Percentiles rank a stretch among this genome's conserved stretches.
These are phyloP conservation scores for Metalampra italica DNA, from an alignment of 2,888 invertebrate genomes.

Conservation along the genomic window DNA sequence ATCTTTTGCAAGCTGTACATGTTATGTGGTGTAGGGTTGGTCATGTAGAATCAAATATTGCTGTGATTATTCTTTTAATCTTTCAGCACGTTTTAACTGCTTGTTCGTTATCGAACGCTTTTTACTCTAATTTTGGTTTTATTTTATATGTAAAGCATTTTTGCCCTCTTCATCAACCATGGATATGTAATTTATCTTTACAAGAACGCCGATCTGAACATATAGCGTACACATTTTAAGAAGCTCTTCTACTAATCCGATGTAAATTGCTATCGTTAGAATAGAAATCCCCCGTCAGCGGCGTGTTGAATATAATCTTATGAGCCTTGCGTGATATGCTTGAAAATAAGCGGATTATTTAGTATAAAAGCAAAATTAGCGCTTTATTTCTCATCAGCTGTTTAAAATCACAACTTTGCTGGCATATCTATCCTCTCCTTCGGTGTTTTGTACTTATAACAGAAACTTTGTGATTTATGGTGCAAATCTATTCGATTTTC, in stretches of 20 bases:
- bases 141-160: too few species aligned
- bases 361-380: neutral
- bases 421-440: neutral
- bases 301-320: slow-evolving; percentile 16
- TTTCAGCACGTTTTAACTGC: too few species aligned
- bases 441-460: too few species aligned
- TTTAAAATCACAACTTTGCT: neutral
- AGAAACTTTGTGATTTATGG: too few species aligned
- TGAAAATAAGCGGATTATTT: slow-evolving; percentile 32
- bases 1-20: too few species aligned
- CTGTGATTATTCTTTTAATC: too few species aligned
- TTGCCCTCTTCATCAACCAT: too few species aligned
- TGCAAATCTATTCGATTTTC: too few species aligned
- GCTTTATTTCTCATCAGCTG: neutral
- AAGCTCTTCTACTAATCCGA: slow-evolving; percentile 12
- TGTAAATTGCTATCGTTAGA: slow-evolving; percentile 13
- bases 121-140: too few species aligned
- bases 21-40: too few species aligned
- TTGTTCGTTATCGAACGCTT: too few species aligned
- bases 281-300: neutral
- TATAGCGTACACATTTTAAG: neutral
- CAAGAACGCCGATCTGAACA: neutral
- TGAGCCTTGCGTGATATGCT: slow-evolving; percentile 26
- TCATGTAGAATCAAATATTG: too few species aligned
- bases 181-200: neutral